Evolutionary conservation across 2,113 vertebrate species (phyloP).

Genomic region (Salvelinus sp.): DNA sequence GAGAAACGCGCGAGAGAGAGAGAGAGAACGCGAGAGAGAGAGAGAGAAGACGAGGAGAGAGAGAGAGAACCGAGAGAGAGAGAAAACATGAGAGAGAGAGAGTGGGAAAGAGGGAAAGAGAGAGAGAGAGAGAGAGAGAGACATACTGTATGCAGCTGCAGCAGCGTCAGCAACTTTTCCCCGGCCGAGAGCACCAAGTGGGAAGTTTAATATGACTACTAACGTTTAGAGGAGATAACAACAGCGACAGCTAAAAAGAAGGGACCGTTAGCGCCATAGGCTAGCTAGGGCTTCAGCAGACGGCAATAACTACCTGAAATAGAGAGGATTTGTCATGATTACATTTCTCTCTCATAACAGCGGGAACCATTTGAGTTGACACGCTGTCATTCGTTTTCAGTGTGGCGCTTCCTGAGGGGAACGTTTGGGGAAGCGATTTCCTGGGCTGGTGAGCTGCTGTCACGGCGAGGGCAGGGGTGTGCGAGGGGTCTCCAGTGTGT

Average conservation of each 20-base stretch:
- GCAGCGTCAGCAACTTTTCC: slow-evolving; percentile 1
- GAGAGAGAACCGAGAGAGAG: too few species aligned
- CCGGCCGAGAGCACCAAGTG: not conserved
- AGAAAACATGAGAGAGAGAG: too few species aligned
- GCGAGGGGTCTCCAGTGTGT: not conserved
- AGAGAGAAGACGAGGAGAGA: too few species aligned
- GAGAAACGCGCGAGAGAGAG: too few species aligned
- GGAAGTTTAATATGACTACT: slow-evolving; percentile 3
- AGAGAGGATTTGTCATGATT: not conserved
- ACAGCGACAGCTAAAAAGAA: not conserved
- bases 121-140: too few species aligned
- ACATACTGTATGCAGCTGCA: not conserved
- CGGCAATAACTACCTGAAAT: not conserved
- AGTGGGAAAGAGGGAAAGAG: too few species aligned
- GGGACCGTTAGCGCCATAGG: not conserved
- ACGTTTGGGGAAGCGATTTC: not conserved
- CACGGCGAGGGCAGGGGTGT: not conserved
- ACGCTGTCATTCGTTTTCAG: not conserved
- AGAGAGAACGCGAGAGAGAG: too few species aligned
- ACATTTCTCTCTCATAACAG: not conserved
- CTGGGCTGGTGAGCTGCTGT: not conserved
- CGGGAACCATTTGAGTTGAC: not conserved
- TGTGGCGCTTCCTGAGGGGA: not conserved
- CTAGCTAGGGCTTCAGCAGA: not conserved
- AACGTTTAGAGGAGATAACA: slow-evolving; percentile 4